Conservation (phyloP, 2,888 invertebrate genomes). For the Drosophila ochracea region DNA sequence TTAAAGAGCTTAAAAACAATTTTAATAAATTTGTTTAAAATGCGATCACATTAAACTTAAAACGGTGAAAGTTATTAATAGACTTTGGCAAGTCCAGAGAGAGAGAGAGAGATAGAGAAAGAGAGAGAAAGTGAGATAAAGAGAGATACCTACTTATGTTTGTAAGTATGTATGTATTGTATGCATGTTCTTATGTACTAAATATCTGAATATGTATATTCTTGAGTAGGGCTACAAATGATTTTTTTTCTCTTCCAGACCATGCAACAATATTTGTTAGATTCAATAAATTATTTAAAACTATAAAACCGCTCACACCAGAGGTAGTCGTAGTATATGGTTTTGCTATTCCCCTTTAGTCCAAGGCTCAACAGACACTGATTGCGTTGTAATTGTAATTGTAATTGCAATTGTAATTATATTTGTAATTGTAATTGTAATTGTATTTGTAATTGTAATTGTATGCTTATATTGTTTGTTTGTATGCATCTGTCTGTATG, state of each 20-base stretch:
- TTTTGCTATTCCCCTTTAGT: conserved; percentile 20
- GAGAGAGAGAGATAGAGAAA: neutral
- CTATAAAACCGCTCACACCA: conserved; percentile 53
- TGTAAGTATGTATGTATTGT: conserved; percentile 11
- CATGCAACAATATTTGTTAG: conserved; percentile 19
- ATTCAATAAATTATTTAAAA: conserved; percentile 55
- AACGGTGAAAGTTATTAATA: conserved; percentile 11
- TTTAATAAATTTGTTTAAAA: conserved; percentile 19
- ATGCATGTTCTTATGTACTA: conserved; percentile 20
- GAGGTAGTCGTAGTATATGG: conserved; percentile 54
- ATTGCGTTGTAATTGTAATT: conserved; percentile 23
- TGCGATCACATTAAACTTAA: conserved; percentile 20
- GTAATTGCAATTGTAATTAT: no score
- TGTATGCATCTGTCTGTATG: conserved; percentile 1
- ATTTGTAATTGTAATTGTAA: conserved; percentile 9
- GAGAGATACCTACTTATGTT: conserved; percentile 5
- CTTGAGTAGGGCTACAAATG: conserved; percentile 22
- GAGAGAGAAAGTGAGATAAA: conserved; percentile 19
- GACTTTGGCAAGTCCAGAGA: conserved; percentile 24
- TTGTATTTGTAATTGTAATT: neutral
- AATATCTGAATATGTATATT: conserved; percentile 29
- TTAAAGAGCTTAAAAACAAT: conserved; percentile 16
- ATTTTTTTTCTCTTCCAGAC: conserved; percentile 22
- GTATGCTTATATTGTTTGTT: conserved; percentile 4
- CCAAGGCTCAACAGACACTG: conserved; percentile 30